A percentile compares a stretch with the other conserved stretches of the same genome.
phyloP scores from a whole-genome alignment of 2,113 vertebrate species.

The Vidua macroura region DNA sequence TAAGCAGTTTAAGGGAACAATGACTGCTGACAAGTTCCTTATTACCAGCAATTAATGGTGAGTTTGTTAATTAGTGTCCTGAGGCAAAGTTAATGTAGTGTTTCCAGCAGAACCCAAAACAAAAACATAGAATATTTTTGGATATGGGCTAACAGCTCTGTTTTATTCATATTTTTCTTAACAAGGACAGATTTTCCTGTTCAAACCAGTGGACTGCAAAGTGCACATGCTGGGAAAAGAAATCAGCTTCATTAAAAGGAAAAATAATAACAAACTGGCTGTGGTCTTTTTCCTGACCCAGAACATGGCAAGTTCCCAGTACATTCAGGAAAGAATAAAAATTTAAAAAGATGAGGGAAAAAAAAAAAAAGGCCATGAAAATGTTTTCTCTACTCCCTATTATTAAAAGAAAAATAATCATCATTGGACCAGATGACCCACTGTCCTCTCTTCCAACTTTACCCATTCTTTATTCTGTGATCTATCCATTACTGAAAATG shows the following conservation, averaged over 20 bases:
- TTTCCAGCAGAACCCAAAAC: constrained; percentile 57
- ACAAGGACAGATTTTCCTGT: constrained; percentile 45
- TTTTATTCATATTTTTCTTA: constrained; percentile 60
- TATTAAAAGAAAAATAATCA: constrained; percentile 1
- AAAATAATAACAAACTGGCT: constrained; percentile 43
- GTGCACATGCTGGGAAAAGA: constrained; percentile 19
- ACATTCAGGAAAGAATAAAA: constrained; percentile 28
- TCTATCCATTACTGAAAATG: not conserved
- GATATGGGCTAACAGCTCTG: constrained; percentile 38
- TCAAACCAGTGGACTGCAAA: constrained; percentile 59
- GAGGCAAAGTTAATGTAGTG: constrained; percentile 67
- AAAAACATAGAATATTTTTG: constrained; percentile 63
- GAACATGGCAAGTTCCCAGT: constrained; percentile 41
- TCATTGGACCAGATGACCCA: not conserved
- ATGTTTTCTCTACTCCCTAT: not conserved
- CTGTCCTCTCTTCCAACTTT: not conserved
- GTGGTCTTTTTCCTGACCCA: constrained; percentile 45
- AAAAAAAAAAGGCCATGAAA: not conserved
- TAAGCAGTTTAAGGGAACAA: constrained; percentile 66
- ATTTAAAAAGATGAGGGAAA: not conserved
- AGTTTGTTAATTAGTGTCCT: constrained; percentile 74
- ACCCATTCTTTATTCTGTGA: not conserved
- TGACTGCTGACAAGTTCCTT: constrained; percentile 64
- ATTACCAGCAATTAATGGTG: constrained; percentile 70
- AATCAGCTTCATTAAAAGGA: constrained; percentile 59